phyloP scores from a whole-genome alignment of 2,797 vertebrate species.

The Microhierax caerulescens region DNA sequence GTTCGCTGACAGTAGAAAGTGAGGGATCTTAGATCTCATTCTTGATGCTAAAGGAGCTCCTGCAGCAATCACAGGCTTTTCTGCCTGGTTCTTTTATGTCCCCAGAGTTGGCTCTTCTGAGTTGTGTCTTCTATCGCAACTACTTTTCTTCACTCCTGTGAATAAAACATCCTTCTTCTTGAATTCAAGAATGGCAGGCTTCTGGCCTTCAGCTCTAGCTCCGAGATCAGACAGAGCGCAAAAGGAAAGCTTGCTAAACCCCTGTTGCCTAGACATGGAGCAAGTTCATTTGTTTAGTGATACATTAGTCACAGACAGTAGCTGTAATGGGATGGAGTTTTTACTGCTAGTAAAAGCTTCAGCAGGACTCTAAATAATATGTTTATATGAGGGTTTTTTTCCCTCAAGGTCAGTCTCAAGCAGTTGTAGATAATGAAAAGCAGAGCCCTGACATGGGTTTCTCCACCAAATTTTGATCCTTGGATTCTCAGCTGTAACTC shows the following conservation, averaged over 20 bases:
- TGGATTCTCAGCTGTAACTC: background rate
- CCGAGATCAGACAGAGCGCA: background rate
- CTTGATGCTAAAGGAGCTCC: background rate
- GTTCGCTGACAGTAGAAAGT: background rate
- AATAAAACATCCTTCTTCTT: background rate
- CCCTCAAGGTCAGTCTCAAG: background rate
- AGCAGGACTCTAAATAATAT: background rate
- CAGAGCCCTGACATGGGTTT: background rate
- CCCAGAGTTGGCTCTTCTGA: background rate
- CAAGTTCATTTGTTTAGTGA: background rate
- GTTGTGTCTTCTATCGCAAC: background rate
- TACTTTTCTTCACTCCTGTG: background rate
- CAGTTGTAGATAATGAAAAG: background rate
- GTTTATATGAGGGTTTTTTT: background rate
- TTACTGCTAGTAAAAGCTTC: background rate
- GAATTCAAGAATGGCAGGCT: background rate
- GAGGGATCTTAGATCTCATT: background rate
- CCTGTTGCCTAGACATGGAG: background rate
- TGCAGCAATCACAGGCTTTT: background rate
- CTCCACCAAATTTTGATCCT: background rate
- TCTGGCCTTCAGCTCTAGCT: background rate
- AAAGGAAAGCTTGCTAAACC: background rate
- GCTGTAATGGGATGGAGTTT: background rate
- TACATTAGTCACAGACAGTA: background rate
- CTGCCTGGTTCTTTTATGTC: background rate